Evolutionary conservation across 2,797 vertebrate species (phyloP).

Genomic region (Agapornis canus): DNA sequence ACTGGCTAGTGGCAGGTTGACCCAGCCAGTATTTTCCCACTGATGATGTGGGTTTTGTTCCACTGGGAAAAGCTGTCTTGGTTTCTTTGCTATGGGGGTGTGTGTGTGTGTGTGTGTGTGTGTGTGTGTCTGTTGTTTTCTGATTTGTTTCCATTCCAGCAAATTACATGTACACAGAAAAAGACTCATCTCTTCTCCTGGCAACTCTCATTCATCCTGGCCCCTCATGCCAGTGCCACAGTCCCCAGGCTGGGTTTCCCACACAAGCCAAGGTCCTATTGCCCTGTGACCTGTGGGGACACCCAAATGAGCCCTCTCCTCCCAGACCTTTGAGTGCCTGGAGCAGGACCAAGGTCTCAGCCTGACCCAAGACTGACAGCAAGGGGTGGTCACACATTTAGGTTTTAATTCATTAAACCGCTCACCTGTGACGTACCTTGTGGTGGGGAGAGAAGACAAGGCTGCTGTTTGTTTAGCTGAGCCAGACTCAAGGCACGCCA

Average conservation of each 20-base stretch:
- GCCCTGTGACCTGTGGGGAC: rapidly evolving
- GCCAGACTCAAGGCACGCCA: background rate
- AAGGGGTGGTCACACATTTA: background rate
- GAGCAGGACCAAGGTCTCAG: background rate
- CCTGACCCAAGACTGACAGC: background rate
- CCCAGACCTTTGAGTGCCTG: background rate
- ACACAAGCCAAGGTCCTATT: background rate
- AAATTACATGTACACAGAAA: background rate
- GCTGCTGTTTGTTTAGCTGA: background rate
- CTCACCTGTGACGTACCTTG: background rate
- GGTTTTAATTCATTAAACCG: background rate
- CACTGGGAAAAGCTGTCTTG: background rate
- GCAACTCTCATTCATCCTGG: background rate
- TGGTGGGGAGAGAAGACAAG: background rate
- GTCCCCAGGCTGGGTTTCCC: background rate
- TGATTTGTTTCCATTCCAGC: background rate
- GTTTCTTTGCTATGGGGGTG: background rate
- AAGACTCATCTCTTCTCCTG: background rate
- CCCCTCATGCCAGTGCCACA: background rate
- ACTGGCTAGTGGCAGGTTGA: slow-evolving; percentile 22
- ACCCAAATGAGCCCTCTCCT: background rate
- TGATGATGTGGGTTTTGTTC: slow-evolving; percentile 9
- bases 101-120: too few species aligned
- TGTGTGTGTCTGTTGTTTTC: background rate
- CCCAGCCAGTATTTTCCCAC: slow-evolving; percentile 39